These are phyloP conservation scores for Drosophila acutilabella DNA, from an alignment of 2,888 invertebrate genomes.

Conservation along the genomic window DNA sequence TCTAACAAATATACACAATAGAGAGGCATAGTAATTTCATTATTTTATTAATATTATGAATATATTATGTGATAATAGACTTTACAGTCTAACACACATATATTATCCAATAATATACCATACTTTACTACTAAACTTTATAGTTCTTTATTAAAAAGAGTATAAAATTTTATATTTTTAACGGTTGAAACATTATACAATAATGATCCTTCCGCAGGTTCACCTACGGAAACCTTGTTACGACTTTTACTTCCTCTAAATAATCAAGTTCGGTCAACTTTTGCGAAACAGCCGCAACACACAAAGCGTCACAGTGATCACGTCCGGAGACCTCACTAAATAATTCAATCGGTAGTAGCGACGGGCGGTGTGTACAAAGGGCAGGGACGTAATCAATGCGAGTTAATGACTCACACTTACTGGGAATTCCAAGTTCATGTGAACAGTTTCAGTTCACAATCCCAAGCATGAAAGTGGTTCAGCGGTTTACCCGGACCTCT, in stretches of 20 bases:
- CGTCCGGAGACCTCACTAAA: constrained; percentile 52
- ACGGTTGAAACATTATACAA: neutral
- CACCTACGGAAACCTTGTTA: too few species aligned
- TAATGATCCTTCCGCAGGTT: constrained; percentile 2
- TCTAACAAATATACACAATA: constrained; percentile 14
- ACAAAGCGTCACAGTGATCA: constrained; percentile 52
- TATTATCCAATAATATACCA: too few species aligned
- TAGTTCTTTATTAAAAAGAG: too few species aligned
- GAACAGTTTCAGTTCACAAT: constrained; percentile 67
- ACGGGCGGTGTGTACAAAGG: too few species aligned
- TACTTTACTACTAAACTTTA: too few species aligned
- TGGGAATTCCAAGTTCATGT: constrained; percentile 56
- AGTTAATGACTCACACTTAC: constrained; percentile 46
- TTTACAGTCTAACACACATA: too few species aligned
- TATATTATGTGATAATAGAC: too few species aligned
- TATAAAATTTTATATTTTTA: too few species aligned
- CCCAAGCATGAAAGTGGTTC: constrained; percentile 88
- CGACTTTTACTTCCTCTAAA: neutral
- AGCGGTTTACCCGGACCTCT: constrained; percentile 89
- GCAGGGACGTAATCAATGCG: too few species aligned
- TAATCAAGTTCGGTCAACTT: constrained; percentile 51
- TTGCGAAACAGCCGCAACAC: constrained; percentile 54
- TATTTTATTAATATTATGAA: constrained; percentile 36
- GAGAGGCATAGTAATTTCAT: constrained; percentile 16
- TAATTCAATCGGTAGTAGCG: constrained; percentile 61